Evolutionary conservation across 2,797 vertebrate species (phyloP).

Genomic region (Gephyroberyx darwinii): DNA sequence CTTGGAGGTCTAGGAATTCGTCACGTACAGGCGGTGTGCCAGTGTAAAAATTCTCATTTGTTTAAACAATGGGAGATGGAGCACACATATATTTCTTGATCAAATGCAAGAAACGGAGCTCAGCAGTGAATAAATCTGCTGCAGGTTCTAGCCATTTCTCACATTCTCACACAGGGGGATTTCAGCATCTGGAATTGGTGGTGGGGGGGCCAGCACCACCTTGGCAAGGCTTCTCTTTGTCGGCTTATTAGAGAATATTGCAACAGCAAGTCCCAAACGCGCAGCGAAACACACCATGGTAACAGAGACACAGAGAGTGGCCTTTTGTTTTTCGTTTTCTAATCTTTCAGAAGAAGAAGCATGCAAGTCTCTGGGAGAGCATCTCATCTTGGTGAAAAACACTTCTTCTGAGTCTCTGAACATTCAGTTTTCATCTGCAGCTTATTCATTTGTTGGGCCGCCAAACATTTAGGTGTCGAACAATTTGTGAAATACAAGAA

Average conservation of each 20-base stretch:
- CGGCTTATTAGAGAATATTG: constrained; percentile 69
- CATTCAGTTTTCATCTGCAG: constrained; percentile 23
- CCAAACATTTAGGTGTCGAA: constrained; percentile 24
- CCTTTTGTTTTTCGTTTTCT: constrained; percentile 66
- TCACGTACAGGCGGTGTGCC: constrained; percentile 19
- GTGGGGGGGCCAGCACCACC: constrained; percentile 39
- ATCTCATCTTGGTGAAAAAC: constrained; percentile 49
- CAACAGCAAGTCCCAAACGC: constrained; percentile 61
- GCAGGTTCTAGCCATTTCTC: constrained; percentile 63
- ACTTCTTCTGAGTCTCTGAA: constrained; percentile 49
- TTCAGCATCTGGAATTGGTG: constrained; percentile 67
- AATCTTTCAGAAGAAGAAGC: constrained; percentile 59
- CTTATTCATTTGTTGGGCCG: constrained; percentile 39
- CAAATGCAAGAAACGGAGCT: constrained; percentile 57
- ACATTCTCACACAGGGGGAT: constrained; percentile 67
- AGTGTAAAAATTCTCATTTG: constrained; percentile 59
- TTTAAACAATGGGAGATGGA: constrained; percentile 62
- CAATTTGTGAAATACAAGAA: constrained; percentile 36
- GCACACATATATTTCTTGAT: constrained; percentile 66
- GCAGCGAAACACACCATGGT: constrained; percentile 53
- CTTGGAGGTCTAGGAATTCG: constrained; percentile 36
- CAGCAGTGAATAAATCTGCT: constrained; percentile 68
- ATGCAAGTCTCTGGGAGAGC: constrained; percentile 47
- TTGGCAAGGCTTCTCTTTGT: constrained; percentile 53
- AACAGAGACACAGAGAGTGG: constrained; percentile 45